Conservation (phyloP, 2,888 invertebrate genomes). For the Schrankia costaestrigalis region DNA sequence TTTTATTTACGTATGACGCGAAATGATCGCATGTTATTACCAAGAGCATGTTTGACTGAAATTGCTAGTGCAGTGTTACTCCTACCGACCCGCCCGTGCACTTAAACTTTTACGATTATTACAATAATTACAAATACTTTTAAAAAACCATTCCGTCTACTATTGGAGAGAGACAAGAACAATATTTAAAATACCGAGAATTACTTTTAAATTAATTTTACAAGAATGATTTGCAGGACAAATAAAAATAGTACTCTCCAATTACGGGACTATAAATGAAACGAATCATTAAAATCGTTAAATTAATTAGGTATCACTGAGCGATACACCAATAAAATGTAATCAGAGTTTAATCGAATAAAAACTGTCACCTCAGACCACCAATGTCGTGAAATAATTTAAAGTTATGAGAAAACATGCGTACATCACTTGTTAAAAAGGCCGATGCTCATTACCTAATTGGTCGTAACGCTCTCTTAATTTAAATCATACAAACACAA, state of each 20-base stretch:
- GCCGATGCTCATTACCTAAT: conserved; percentile 50
- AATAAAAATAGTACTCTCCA: not conserved
- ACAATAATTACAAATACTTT: conserved; percentile 30
- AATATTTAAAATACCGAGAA: conserved; percentile 4
- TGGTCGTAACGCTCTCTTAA: conserved; percentile 61
- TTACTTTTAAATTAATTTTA: not conserved
- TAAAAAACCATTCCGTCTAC: not conserved
- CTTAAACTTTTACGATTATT: conserved; percentile 40
- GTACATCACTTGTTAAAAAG: conserved; percentile 41
- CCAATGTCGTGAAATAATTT: conserved; percentile 37
- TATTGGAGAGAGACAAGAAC: conserved; percentile 10
- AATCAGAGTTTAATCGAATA: conserved; percentile 26
- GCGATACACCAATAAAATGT: conserved; percentile 23
- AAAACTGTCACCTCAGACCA: conserved; percentile 38
- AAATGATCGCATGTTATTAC: conserved; percentile 17
- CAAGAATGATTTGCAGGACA: not conserved
- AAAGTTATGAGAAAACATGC: conserved; percentile 34
- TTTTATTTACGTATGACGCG: conserved; percentile 14
- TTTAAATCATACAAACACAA: conserved; percentile 50
- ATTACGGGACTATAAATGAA: conserved; percentile 1
- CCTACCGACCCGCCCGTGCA: conserved; percentile 20
- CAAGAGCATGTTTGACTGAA: conserved; percentile 16
- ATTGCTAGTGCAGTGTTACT: conserved; percentile 30
- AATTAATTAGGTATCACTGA: conserved; percentile 26
- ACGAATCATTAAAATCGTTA: conserved; percentile 7